Evolutionary conservation across 2,888 invertebrate genomes (phyloP), one percentile per base, ranked within the genome.

Genomic region (Helicoverpa assulta): DNA sequence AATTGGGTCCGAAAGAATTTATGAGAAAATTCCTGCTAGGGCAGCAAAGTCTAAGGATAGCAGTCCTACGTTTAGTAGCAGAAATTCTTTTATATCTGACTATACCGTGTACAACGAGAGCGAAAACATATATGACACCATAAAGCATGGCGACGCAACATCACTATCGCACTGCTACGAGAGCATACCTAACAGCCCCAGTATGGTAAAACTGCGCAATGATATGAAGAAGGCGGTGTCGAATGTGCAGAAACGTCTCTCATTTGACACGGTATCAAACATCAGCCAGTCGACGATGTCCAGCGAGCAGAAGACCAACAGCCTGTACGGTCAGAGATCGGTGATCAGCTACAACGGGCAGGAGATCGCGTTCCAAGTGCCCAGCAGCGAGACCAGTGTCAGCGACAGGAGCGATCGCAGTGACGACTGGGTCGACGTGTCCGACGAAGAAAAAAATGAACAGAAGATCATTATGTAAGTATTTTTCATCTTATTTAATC

Each of bases 361-460:
- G 68, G 96, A 96, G 86, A 93, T 95, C 55, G 93, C 94, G 10
- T 95, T 95, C 79, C 96, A 94, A 81, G 96, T 96, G 37, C 96
- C 96, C 10, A 95, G 96, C 76, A 96, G 96, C 80, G 96, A 96
- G 84, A 93, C 96, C 33, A 96, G 96, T 83, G 95, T 94, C 59
- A 96, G 96, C 81, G 97, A 96, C 80, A 91, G 96, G 7, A 96
- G 96, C 78, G 97, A 96, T 81, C 92, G 96, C 19, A 97, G 97
- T 76, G 97, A 97, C 75, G 97, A 97, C 82, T 97, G 97, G 97
- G 96, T 97, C 52, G 97, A 97, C 84, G 93, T 97, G 16, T 96
- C 96, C 6, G 97, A 97, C 85, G 96, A 96, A 78, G 96, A 96
- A 75, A 94, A 94, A 78, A 93, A 89, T 79, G 94, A 95, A 70